Base-by-base conservation (phyloP, 1,140 invertebrate genomes). In the Mamestra configurata region DNA sequence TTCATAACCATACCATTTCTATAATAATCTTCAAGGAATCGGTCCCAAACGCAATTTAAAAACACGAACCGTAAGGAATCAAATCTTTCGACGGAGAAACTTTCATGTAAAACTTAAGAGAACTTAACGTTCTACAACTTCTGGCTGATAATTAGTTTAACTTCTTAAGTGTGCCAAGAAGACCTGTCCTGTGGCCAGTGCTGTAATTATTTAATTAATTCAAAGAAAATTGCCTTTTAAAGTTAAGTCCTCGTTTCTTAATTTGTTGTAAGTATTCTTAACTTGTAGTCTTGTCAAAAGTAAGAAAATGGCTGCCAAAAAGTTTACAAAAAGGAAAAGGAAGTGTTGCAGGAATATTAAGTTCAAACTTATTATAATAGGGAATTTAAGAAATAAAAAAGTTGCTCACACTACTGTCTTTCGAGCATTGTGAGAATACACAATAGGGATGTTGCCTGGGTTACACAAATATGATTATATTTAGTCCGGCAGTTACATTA, bases 91-190 rank as follows among this genome's bases (percentile, higher is more conserved):
- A 49, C 13, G 13, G 13, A 49, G 22, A 57, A 57, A 57, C 53
- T 57, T 57, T 13, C 22, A 27, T 27, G n/a, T 66, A 18, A 18
- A 66, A 66, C 61, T 66, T 35, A 37, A 18, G 22, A 18, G n/a
- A 66, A 66, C 59, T 64, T 31, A 35, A 13, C 31, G 18, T 57
- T 24, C 22, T 24, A 15, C 6, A 43, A 46, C 37, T 43, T 43
- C n/a, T 18, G 40, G 11, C 10, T 68, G 8, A 46, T 24, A 49
- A 49, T 68, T 40, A 18, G 64, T 68, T 40, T 68, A 68, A 68
- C 22, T 68, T 35, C 22, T 24, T 46, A 46, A 49, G 43, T n/a
- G 64, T 46, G 3, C 18, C 35, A 68, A 18, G 46, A n/a, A 22
- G 64, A n/a, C 1, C 37, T 43, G 11, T 68, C 43, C 20, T 46